Conservation (phyloP, 2,888 invertebrate species). For the Aphidius colemani region DNA sequence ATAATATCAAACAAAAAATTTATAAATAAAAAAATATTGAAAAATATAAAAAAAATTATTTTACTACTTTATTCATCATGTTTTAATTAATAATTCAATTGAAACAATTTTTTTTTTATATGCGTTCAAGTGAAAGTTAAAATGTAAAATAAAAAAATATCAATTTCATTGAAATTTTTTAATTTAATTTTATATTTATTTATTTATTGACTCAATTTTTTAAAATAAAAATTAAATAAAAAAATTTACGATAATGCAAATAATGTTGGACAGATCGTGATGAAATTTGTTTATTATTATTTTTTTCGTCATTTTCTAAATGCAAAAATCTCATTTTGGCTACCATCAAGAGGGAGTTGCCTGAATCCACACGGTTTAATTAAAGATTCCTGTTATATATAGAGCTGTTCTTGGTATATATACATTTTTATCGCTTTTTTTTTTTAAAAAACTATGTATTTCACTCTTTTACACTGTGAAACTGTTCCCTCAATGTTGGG, state of each 20-base stretch:
- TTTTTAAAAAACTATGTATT: not conserved
- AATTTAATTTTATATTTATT: not conserved
- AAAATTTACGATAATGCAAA: not conserved
- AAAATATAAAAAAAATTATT: too few species aligned
- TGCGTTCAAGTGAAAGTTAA: conserved; percentile 5
- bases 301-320: conserved; percentile 29
- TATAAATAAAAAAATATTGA: too few species aligned
- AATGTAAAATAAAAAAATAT: not conserved
- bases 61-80: too few species aligned
- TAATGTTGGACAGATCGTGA: not conserved
- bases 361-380: conserved; percentile 31
- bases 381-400: conserved; percentile 34
- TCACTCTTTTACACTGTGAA: conserved; percentile 12
- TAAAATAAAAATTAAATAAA: too few species aligned
- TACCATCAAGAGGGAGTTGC: conserved; percentile 10
- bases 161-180: not conserved
- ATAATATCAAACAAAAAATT: too few species aligned
- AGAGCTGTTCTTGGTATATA: conserved; percentile 20
- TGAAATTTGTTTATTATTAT: conserved; percentile 12
- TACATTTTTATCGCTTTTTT: conserved; percentile 22
- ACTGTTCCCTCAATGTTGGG: not conserved
- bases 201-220: not conserved
- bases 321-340: not conserved
- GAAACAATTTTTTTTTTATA: too few species aligned
- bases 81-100: not conserved